Conservation (phyloP, 1,140 invertebrate species). For the Leptestheria dahalacensis region DNA sequence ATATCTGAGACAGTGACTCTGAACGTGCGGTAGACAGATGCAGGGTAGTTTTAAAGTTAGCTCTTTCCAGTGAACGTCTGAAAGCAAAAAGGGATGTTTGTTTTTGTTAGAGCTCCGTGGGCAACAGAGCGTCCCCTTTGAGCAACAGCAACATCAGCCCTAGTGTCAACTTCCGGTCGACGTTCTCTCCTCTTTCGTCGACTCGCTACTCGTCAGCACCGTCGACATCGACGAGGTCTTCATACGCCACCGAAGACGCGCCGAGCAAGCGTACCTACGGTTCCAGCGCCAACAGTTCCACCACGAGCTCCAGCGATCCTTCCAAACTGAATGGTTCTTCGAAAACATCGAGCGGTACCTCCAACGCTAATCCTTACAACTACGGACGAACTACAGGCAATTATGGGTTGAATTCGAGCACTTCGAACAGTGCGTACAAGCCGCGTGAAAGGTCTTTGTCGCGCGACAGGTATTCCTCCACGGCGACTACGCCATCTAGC, state of each 20-base stretch:
- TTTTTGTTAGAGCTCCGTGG: neutral
- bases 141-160: neutral
- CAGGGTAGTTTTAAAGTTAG: too few relatives aligned
- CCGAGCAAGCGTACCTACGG: neutral
- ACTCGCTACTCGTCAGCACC: neutral
- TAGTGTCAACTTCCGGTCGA: conserved; percentile 1
- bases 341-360: neutral
- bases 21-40: too few relatives aligned
- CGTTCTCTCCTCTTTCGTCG: conserved; percentile 5
- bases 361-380: neutral
- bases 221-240: neutral
- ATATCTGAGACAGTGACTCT: too few relatives aligned
- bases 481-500: neutral
- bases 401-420: neutral
- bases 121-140: neutral
- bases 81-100: too few relatives aligned
- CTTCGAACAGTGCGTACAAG: neutral
- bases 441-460: neutral
- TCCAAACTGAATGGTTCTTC: conserved; percentile 2
- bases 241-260: conserved; percentile 1
- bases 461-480: neutral
- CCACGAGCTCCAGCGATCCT: neutral
- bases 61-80: too few relatives aligned
- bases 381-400: neutral
- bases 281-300: neutral